These are phyloP conservation scores for Phylloscopus trochilus DNA, from an alignment of 2,113 vertebrate species.

Conservation along the genomic window DNA sequence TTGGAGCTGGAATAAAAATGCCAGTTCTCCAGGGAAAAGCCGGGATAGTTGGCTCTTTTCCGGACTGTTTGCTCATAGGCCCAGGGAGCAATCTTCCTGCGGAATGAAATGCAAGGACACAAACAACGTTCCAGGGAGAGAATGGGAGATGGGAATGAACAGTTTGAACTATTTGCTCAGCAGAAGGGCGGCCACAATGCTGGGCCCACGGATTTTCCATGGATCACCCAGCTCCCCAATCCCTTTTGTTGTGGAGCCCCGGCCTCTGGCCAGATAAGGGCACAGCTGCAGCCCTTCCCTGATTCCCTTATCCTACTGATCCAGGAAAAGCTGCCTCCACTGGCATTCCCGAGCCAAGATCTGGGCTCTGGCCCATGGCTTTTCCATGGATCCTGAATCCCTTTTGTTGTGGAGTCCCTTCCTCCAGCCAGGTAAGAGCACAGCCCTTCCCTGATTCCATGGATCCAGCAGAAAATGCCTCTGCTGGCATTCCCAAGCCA, in stretches of 20 bases:
- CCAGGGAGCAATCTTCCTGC: conserved; percentile 99
- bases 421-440: not conserved
- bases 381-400: conserved; percentile 93
- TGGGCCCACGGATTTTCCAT: conserved; percentile 96
- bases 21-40: conserved; percentile 99
- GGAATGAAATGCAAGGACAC: conserved; percentile 99
- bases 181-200: conserved; percentile 99
- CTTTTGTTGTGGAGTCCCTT: not conserved
- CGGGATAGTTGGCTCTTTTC: conserved; percentile 97
- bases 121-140: conserved; percentile 99
- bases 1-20: conserved; percentile 99
- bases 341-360: not conserved
- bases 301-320: not conserved
- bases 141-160: conserved; percentile 99
- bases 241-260: conserved; percentile 37
- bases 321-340: not conserved
- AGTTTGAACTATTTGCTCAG: conserved; percentile 99
- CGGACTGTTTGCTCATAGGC: conserved; percentile 99
- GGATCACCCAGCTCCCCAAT: conserved; percentile 92
- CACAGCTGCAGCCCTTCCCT: not conserved
- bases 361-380: conserved; percentile 76
- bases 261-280: not conserved
- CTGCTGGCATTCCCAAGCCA: not conserved
- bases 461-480: not conserved
- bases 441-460: not conserved